These are phyloP conservation scores for Adelognathus sp. DNA, from an alignment of 2,888 invertebrate genomes.

Conservation along the genomic window DNA sequence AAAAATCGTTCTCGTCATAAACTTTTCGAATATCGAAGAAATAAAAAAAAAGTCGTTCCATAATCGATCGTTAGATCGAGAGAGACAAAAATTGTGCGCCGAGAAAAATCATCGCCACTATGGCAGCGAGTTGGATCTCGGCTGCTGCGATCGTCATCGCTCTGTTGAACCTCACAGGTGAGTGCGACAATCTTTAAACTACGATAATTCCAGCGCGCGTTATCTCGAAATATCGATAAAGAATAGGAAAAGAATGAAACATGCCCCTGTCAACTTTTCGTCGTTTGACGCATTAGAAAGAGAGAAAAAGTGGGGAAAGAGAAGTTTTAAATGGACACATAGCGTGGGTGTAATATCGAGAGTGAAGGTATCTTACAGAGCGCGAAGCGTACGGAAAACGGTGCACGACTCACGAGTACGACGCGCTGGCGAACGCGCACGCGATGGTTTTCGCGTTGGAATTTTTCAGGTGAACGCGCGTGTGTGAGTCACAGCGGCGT, in stretches of 20 bases:
- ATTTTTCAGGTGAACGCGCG: constrained; percentile 58
- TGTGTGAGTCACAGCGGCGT: constrained; percentile 40
- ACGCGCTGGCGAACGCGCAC: constrained; percentile 14
- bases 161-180: constrained; percentile 73
- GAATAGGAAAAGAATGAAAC: too few species aligned
- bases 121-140: constrained; percentile 72
- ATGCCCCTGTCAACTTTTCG: neutral
- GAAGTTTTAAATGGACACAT: too few species aligned
- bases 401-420: constrained; percentile 1
- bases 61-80: constrained; percentile 30
- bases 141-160: constrained; percentile 66
- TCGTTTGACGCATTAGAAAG: neutral
- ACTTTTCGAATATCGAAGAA: neutral
- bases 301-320: too few species aligned
- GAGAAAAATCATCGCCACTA: constrained; percentile 62
- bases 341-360: neutral
- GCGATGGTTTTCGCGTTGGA: constrained; percentile 34
- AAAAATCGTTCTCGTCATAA: neutral
- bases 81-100: neutral
- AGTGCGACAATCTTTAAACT: constrained; percentile 58
- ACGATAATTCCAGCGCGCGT: neutral
- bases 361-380: constrained; percentile 48
- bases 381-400: constrained; percentile 51
- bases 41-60: neutral
- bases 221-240: constrained; percentile 3